A percentile compares a stretch with the other conserved stretches of the same genome.
Conservation (phyloP, 2,113 vertebrate species). For the Pollachius pollachius region DNA sequence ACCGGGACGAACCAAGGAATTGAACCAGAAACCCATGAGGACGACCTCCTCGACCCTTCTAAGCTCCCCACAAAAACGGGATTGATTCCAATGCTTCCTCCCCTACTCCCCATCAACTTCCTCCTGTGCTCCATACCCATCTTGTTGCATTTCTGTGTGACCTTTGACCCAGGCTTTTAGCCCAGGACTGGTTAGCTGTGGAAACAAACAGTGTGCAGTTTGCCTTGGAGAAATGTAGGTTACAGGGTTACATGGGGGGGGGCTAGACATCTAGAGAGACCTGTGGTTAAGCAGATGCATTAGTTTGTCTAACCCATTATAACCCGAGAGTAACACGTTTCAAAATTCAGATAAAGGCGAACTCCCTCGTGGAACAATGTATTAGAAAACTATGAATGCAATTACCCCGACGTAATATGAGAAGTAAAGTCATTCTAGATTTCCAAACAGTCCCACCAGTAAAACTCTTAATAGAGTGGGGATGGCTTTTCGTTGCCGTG, state of each 20-base stretch:
- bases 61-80: too few species aligned
- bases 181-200: background rate
- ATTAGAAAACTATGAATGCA: background rate
- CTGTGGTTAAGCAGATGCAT: conserved; percentile 52
- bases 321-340: conserved; percentile 16
- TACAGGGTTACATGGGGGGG: conserved; percentile 43
- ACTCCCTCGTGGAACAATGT: conserved; percentile 25
- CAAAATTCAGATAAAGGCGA: conserved; percentile 31
- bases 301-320: conserved; percentile 42
- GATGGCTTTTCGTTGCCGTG: too few species aligned
- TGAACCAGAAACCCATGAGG: background rate
- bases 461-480: too few species aligned
- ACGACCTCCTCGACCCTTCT: background rate
- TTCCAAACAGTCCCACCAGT: too few species aligned
- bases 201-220: conserved; percentile 38
- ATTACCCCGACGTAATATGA: too few species aligned
- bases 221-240: conserved; percentile 44
- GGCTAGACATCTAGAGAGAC: conserved; percentile 34
- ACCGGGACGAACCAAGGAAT: too few species aligned
- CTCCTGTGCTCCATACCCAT: conserved; percentile 5
- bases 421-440: too few species aligned
- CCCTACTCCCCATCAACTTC: conserved; percentile 14
- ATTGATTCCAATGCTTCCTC: too few species aligned
- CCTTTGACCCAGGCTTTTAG: background rate
- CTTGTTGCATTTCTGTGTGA: conserved; percentile 10